These are phyloP conservation scores for Alosa alosa DNA, from an alignment of 2,113 vertebrate species.

Conservation along the genomic window DNA sequence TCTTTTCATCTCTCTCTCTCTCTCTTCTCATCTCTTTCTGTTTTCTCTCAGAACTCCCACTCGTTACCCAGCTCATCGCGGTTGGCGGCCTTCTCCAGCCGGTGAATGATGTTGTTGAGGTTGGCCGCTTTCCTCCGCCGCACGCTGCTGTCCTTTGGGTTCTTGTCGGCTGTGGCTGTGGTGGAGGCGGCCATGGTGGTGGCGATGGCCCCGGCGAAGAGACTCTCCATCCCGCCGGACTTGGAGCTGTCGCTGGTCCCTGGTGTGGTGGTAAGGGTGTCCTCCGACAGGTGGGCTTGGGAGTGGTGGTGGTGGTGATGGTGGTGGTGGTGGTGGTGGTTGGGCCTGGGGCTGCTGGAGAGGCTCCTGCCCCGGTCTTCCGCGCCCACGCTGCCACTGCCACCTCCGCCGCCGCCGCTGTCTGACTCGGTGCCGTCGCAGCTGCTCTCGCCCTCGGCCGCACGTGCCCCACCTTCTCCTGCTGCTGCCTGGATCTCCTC, in stretches of 20 bases:
- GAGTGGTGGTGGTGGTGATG: constrained; percentile 49
- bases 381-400: constrained; percentile 67
- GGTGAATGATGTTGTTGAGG: constrained; percentile 93
- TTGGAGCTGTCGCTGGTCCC: constrained; percentile 78
- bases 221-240: constrained; percentile 74
- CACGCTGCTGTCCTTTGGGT: constrained; percentile 93
- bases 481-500: constrained; percentile 96
- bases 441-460: constrained; percentile 85
- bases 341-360: constrained; percentile 77
- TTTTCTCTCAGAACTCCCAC: constrained; percentile 83
- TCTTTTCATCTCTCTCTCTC: not conserved
- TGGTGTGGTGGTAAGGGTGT: constrained; percentile 72
- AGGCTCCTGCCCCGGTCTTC: constrained; percentile 81
- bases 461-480: constrained; percentile 80
- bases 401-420: constrained; percentile 71
- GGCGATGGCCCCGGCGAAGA: constrained; percentile 78
- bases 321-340: constrained; percentile 70
- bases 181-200: constrained; percentile 49
- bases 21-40: not conserved
- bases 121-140: constrained; percentile 89
- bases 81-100: constrained; percentile 87
- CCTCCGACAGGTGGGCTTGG: constrained; percentile 58
- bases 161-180: constrained; percentile 77
- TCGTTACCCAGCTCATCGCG: constrained; percentile 82
- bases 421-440: constrained; percentile 93